Base-by-base conservation (phyloP, 2,888 invertebrate genomes). In the Hypercompe scribonia region DNA sequence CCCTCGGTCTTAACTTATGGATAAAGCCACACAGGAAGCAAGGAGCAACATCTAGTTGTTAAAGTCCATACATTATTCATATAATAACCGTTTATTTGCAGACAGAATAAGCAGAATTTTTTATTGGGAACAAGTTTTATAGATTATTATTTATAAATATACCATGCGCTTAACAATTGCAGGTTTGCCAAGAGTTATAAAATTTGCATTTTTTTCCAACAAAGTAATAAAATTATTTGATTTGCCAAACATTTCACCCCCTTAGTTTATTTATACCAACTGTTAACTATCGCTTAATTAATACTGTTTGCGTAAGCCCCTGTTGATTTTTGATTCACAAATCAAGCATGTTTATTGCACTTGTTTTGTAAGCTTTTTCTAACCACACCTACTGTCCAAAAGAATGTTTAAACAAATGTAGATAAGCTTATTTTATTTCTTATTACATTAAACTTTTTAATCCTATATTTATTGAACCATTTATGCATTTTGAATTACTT, bases 181-280 rank as follows among this genome's bases (percentile, higher is more conserved):
- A 95, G 94, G 95, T 95, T 95, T 95, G 95, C 95, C 95, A 95
- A 93, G 90, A 92, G 94, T 95, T 94, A 85, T 93, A 94, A 95
- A 95, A 95, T 95, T 95, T 90, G 95, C 95, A 95, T 95, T 95
- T 93, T 95, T 95, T 95, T 95, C 94, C 94, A 90, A 90, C 87
- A 90, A 84, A 87, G 86, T 89, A 86, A 87, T 84, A 73, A 78
- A 88, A 50, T 89, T 70, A 81, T 90, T 91, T 91, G 89, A 81
- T 90, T 92, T 91, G 90, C 91, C 86, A 86, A 87, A 89, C 86
- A 77, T 79, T 75, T 87, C 87, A 84, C 85, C 85, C 87, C 50
- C 84, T 82, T 80, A 78, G 89, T 88, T 89, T 89, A 80, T 78
- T 79, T 85, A 82, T 76, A 77, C 70, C 72, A 77, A 72, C 76